These are phyloP conservation scores for Ptilodon capucinus DNA, from an alignment of 2,888 invertebrate species.

Conservation along the genomic window DNA sequence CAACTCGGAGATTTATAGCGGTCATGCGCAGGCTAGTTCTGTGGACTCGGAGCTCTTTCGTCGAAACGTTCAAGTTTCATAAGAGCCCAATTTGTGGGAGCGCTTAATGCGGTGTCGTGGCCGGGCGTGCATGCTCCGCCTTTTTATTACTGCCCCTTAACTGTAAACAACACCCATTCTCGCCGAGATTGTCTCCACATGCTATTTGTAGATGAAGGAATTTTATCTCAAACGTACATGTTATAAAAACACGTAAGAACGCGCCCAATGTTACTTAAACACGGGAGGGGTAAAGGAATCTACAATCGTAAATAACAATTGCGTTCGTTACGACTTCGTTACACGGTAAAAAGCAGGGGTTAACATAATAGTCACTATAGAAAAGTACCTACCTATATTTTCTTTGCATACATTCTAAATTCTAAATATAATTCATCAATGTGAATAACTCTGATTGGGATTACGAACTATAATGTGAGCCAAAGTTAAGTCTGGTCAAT, in stretches of 20 bases:
- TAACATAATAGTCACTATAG: not conserved
- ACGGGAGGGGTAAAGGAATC: slow-evolving; percentile 16
- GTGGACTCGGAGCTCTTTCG: slow-evolving; percentile 66
- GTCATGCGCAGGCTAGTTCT: slow-evolving; percentile 63
- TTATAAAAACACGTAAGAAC: slow-evolving; percentile 31
- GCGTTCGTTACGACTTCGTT: slow-evolving; percentile 17
- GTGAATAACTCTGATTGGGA: too few species aligned
- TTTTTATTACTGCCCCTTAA: slow-evolving; percentile 80
- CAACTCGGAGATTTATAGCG: slow-evolving; percentile 73
- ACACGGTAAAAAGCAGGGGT: not conserved
- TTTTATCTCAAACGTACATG: slow-evolving; percentile 46
- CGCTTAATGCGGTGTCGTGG: slow-evolving; percentile 74
- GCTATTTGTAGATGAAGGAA: slow-evolving; percentile 53
- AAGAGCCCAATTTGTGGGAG: slow-evolving; percentile 76
- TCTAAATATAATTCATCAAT: too few species aligned
- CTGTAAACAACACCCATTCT: slow-evolving; percentile 79
- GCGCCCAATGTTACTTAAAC: slow-evolving; percentile 40
- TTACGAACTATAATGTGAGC: too few species aligned
- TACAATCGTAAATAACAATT: slow-evolving; percentile 21
- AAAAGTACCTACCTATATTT: not conserved
- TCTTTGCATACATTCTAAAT: not conserved
- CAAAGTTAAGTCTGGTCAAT: too few species aligned
- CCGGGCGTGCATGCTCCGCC: slow-evolving; percentile 73
- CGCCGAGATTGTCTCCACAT: slow-evolving; percentile 51
- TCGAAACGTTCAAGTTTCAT: slow-evolving; percentile 76